Base-by-base conservation (phyloP, 1,140 invertebrate genomes). In the Liolophura sinensis region DNA sequence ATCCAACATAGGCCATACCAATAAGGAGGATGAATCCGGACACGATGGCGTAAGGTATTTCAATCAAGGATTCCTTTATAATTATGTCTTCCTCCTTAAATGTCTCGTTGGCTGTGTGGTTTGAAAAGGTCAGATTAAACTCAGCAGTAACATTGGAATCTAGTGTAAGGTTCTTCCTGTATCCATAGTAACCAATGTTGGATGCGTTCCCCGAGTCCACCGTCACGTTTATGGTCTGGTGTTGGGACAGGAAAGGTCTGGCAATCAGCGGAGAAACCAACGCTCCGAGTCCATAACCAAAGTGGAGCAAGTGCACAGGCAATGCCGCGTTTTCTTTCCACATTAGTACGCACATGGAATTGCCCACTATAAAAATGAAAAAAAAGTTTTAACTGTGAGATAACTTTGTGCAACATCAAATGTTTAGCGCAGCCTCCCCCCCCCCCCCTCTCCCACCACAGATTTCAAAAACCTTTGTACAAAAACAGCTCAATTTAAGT, bases 211-310 rank as follows among this genome's bases (percentile, higher is more conserved):
- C n/a, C 9, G 18, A 24, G 9, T n/a, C 65, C 7, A 15, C 12
- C 12, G 27, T 62, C 46, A 14, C 24, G 31, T 51, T 62, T 16
- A 64, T 54, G 54, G 46, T 40, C 31, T 5, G 22, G 11, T 62
- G n/a, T 1, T 55, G 49, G 46, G 61, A 63, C 6, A 74, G 60
- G 58, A 74, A 74, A 0, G 68, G 70, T 25, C 66, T 64, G 7
- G 61, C 68, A 24, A 74, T 65, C 12, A 69, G 61, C 6, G 73
- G 73, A 40, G 65, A 65, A 25, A 68, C n/a, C 6, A 74, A 20
- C n/a, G 70, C 70, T 16, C 73, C 73, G 61, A 72, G 58, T 1
- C 73, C 73, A 57, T 65, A 74, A 7, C 70, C 73, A 57, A 73
- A 67, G 46, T 74, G 73, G 6, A 70, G 62, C 18, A 65, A 55